These are phyloP conservation scores for Trichoplusia ni DNA, from an alignment of 1,140 invertebrate genomes.

Conservation along the genomic window DNA sequence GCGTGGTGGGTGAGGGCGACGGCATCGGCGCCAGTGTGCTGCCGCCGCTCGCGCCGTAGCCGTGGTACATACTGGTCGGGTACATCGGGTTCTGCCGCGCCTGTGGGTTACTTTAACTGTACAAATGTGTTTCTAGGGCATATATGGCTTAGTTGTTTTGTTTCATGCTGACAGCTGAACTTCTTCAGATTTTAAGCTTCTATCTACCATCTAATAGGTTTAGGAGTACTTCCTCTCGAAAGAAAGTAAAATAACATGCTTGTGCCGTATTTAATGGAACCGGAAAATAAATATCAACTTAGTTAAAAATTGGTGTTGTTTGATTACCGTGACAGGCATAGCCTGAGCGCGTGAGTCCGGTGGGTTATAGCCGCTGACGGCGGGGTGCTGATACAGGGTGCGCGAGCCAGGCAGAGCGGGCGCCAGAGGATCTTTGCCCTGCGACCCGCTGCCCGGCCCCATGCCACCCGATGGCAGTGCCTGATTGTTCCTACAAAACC, in stretches of 20 bases:
- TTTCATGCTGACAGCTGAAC: too few relatives aligned
- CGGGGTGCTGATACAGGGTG: slow-evolving; percentile 72
- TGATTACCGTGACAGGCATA: slow-evolving; percentile 69
- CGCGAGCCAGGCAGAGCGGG: slow-evolving; percentile 65
- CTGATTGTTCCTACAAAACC: slow-evolving; percentile 72
- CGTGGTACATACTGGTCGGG: slow-evolving; percentile 77
- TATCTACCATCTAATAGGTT: too few relatives aligned
- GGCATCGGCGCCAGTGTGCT: slow-evolving; percentile 70
- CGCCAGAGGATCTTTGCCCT: slow-evolving; percentile 75
- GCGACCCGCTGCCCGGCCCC: slow-evolving; percentile 60
- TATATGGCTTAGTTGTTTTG: not conserved
- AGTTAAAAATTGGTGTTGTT: not conserved
- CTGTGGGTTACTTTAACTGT: slow-evolving; percentile 47
- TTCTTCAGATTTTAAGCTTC: too few relatives aligned
- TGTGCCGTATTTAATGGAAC: too few relatives aligned
- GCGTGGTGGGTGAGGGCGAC: slow-evolving; percentile 67
- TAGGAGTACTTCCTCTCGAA: too few relatives aligned
- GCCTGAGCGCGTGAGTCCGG: slow-evolving; percentile 66
- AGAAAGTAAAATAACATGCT: too few relatives aligned
- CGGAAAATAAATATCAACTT: too few relatives aligned
- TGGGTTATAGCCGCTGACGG: slow-evolving; percentile 72
- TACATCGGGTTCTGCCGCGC: slow-evolving; percentile 74
- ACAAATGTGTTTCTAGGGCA: slow-evolving; percentile 20
- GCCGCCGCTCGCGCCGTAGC: slow-evolving; percentile 59
- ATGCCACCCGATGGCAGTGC: slow-evolving; percentile 59